phyloP scores from a whole-genome alignment of 2,113 vertebrate genomes.

The Paracanthobrama guichenoti region DNA sequence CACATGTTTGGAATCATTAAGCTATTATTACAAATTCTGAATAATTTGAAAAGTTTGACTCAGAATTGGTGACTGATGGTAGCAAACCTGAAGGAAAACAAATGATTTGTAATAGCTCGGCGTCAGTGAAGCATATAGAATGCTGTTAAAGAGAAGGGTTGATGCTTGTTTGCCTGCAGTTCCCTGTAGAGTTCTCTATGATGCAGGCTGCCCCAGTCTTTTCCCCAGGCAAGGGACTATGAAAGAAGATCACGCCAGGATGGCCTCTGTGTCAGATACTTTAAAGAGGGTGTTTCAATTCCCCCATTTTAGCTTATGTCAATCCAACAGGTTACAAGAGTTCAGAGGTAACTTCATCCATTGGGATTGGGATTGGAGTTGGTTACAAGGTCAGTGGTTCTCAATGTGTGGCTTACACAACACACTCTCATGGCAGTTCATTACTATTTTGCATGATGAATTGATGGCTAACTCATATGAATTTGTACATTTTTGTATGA shows the following conservation, averaged over 20 bases:
- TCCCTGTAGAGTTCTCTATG: constrained; percentile 29
- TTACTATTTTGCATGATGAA: neutral
- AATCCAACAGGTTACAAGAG: constrained; percentile 32
- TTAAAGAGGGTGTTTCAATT: constrained; percentile 36
- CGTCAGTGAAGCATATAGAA: neutral
- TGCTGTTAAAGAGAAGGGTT: constrained; percentile 1
- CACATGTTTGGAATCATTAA: neutral
- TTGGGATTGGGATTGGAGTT: constrained; percentile 5
- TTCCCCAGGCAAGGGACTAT: constrained; percentile 47
- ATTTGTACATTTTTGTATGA: neutral
- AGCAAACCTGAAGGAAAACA: neutral
- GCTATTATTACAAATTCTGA: constrained; percentile 4
- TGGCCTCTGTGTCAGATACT: constrained; percentile 37
- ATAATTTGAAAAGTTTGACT: constrained; percentile 13
- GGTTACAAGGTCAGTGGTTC: neutral
- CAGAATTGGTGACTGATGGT: neutral
- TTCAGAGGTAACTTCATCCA: constrained; percentile 36
- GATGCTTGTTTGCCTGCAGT: constrained; percentile 19
- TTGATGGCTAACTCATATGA: neutral
- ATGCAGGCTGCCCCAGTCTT: constrained; percentile 11
- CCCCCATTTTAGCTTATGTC: constrained; percentile 18
- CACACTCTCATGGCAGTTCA: neutral
- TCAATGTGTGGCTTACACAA: neutral
- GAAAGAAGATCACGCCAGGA: constrained; percentile 55
- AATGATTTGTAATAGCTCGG: neutral